These are phyloP conservation scores for Lagopus leucura DNA, from an alignment of 2,113 vertebrate genomes.

Conservation along the genomic window DNA sequence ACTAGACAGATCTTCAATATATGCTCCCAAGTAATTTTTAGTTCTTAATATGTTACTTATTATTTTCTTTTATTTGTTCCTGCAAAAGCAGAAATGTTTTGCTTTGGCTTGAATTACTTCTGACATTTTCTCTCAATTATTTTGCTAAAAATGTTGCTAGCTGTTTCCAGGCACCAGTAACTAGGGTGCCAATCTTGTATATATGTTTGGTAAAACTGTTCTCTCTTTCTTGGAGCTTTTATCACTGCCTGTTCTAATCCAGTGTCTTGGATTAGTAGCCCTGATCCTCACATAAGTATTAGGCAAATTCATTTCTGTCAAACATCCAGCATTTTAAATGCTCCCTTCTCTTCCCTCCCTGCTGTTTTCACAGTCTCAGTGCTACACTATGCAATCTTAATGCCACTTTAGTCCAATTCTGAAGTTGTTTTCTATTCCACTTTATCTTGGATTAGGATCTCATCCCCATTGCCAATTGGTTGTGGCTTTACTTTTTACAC, in stretches of 20 bases:
- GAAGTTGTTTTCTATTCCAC: neutral
- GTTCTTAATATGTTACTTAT: neutral
- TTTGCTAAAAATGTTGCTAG: neutral
- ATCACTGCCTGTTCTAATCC: constrained; percentile 4
- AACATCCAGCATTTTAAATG: constrained; percentile 8
- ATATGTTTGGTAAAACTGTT: neutral
- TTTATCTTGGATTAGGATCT: constrained; percentile 48
- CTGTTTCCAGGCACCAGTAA: neutral
- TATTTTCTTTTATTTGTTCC: neutral
- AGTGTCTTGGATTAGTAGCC: constrained; percentile 25
- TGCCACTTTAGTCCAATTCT: constrained; percentile 34
- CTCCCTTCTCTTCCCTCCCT: neutral
- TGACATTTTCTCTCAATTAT: neutral
- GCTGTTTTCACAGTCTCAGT: neutral
- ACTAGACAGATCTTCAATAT: neutral
- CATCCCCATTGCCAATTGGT: neutral
- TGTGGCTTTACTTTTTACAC: neutral
- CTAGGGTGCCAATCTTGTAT: neutral
- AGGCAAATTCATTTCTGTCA: constrained; percentile 49
- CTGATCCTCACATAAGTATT: neutral
- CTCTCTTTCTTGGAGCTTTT: neutral
- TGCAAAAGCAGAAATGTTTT: neutral
- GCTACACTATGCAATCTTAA: constrained; percentile 9
- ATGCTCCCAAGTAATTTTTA: neutral
- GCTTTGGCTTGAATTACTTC: neutral